Evolutionary conservation across 2,113 vertebrate genomes (phyloP), one percentile per base, ranked within the genome.

Genomic region (Phalacrocorax pelagicus): DNA sequence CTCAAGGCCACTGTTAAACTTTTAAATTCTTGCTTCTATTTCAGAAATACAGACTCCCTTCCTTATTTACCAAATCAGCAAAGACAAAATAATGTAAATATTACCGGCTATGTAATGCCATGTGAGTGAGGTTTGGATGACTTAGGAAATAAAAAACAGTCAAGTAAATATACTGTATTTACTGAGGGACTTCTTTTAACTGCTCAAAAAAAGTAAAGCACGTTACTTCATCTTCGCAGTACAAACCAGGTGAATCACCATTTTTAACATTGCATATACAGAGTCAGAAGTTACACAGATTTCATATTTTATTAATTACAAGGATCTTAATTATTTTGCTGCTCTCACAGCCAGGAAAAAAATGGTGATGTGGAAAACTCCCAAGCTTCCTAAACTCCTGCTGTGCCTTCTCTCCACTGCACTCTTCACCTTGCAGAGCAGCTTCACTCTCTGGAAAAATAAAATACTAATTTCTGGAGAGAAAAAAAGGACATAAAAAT

Each of bases 221-320:
- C 83, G 47, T 51, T 51, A 17, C 34, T 94, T 95, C 73, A 55
- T 55, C 77, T 90, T 93, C 15, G 4, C 62, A 91, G 38, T 61
- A 65, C 32, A 63, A 84, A 82, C n/a, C 47, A 84, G 20, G 10
- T 51, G 49, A 94, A 90, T 54, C 46, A 86, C 42, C 32, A 40
- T 81, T 96, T 94, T 96, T 91, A 96, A 91, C 7, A 34, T 91
- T 62, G 34, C 66, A 67, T 5, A 29, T 30, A 88, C 30, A 47
- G 72, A 96, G 58, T 80, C 47, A 92, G n/a, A 92, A 81, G 23
- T 91, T 90, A 80, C 0, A 0, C 12, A 49, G 55, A 93, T 91
- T 89, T 96, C 72, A 51, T 90, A 73, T 95, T 96, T 95, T 91
- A 94, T 94, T 96, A 93, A 95, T 79, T 89, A 74, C 57, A 91